A percentile compares a stretch with the other conserved stretches of the same genome.
Conservation (phyloP, 2,113 vertebrate genomes). For the Glaucidium brasilianum region DNA sequence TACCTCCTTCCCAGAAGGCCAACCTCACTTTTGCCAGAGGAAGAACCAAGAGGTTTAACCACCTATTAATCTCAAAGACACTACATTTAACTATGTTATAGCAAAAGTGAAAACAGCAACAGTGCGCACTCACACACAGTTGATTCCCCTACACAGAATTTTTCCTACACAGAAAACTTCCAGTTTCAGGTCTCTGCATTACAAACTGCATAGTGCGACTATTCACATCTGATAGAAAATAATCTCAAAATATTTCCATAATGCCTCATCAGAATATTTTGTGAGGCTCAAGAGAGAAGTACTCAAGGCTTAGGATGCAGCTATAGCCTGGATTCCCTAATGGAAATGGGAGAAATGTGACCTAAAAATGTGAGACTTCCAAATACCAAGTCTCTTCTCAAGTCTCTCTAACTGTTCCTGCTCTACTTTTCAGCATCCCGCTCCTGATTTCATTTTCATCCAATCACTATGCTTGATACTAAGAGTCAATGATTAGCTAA, state of each 20-base stretch:
- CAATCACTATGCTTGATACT: not conserved
- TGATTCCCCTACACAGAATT: not conserved
- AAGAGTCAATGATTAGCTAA: not conserved
- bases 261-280: not conserved
- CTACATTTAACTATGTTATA: not conserved
- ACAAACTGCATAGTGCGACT: not conserved
- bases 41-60: not conserved
- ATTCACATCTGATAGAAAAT: not conserved
- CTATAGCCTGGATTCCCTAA: not conserved
- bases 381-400: not conserved
- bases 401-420: not conserved
- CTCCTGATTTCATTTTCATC: not conserved
- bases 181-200: not conserved
- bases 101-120: not conserved
- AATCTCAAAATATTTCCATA: not conserved
- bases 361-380: not conserved
- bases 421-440: not conserved
- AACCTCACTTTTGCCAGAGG: not conserved
- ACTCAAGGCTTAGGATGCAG: rapidly evolving
- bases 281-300: not conserved
- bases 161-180: not conserved
- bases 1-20: not conserved
- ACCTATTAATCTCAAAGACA: not conserved
- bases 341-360: not conserved
- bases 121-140: rapidly evolving